Evolutionary conservation across 2,888 invertebrate species (phyloP), one percentile per base, ranked within the genome.

Genomic region (Crioceris asparagi): DNA sequence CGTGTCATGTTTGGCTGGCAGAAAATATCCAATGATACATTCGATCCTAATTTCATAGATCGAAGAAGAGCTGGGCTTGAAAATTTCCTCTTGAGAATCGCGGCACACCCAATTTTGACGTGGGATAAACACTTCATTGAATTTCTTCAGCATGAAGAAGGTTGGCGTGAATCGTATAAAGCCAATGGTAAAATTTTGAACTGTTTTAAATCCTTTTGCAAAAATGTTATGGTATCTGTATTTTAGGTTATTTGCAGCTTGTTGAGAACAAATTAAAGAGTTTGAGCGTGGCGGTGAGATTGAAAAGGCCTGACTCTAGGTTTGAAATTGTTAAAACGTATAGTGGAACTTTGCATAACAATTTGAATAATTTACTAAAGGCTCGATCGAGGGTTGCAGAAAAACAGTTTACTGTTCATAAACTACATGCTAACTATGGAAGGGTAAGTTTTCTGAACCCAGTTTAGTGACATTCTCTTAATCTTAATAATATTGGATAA

Each of bases 1-100:
- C 68, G 75, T 56, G 78, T 75, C 43, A 67, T 77, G 50, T 83
- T 73, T 62, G 81, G 81, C 3, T 86, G 86, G 84, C 77, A 82
- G 46, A 84, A 84, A 60, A 68, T 74, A 23, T 71, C 76, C 2
- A 79, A 78, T 1, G 86, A 87, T 57, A 82, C 83, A 10, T 83
- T 84, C 49, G 85, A 86, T 61, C 82, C 85, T 1, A 85, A 84
- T 57, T 87, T 87, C 60, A 76, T 87, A 19, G 86, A 87, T 60
- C 70, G 86, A n/a, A 69, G 87, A 43, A 68, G 86, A 44, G 83
- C 82, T 3, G 84, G 84, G 0, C 67, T 87, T 2, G 86, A 87
- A 72, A 85, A 83, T 60, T 86, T 84, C 50, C 61, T 87, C 16
- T 63, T 84, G 30, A 68, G 86, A 32, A 74, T 84, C 15, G 83